Conservation (phyloP, 2,888 invertebrate species). For the Idaea biselata region DNA sequence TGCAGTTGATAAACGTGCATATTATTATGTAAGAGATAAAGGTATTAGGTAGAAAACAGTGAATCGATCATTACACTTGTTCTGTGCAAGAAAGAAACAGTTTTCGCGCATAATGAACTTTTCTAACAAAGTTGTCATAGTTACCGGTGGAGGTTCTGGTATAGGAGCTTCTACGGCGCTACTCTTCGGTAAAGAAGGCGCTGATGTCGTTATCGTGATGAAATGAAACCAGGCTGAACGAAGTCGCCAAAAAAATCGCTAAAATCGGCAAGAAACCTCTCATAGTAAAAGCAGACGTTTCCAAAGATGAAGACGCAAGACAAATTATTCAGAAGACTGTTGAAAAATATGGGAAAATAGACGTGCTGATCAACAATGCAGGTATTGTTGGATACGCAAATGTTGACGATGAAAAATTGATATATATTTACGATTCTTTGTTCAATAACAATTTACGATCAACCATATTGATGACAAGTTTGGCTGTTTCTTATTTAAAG, state of each 20-base stretch:
- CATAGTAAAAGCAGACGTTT: not conserved
- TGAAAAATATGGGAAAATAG: constrained; percentile 35
- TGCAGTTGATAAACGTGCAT: too few relatives aligned
- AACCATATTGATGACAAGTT: constrained; percentile 33
- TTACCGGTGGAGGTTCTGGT: constrained; percentile 82
- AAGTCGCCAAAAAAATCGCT: constrained; percentile 58
- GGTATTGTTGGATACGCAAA: constrained; percentile 28
- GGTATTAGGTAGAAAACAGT: too few relatives aligned
- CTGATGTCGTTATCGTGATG: constrained; percentile 78
- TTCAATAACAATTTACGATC: constrained; percentile 45
- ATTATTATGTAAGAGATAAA: too few relatives aligned
- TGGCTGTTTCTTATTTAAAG: constrained; percentile 40
- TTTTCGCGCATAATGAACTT: constrained; percentile 38
- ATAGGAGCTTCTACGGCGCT: constrained; percentile 84
- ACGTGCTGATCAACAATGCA: constrained; percentile 49
- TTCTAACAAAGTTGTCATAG: constrained; percentile 44
- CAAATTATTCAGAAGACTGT: constrained; percentile 12
- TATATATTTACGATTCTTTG: constrained; percentile 37
- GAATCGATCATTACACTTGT: not conserved
- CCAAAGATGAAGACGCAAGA: constrained; percentile 30
- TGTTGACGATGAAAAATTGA: constrained; percentile 26
- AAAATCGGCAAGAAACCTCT: constrained; percentile 30
- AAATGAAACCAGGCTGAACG: constrained; percentile 81
- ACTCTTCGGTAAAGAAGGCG: constrained; percentile 82
- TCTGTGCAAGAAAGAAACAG: not conserved